These are phyloP conservation scores for Creontiades dilutus DNA, from an alignment of 2,888 invertebrate genomes.

Conservation along the genomic window DNA sequence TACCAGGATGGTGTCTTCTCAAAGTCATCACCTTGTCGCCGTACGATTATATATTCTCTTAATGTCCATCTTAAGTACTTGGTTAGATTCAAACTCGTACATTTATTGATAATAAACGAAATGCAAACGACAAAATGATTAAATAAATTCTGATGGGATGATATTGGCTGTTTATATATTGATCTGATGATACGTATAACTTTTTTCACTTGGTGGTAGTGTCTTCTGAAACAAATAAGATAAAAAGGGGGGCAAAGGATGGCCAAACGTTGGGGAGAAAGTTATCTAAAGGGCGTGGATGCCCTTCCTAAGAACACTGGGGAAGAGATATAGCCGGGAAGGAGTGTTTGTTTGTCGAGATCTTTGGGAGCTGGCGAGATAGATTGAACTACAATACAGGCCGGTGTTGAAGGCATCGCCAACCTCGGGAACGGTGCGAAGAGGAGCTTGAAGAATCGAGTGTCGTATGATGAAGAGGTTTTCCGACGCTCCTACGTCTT, in stretches of 20 bases:
- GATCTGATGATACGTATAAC: too few relatives aligned
- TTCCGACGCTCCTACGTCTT: background rate
- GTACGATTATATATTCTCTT: too few relatives aligned
- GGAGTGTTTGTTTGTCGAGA: slow-evolving; percentile 12
- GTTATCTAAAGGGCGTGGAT: background rate
- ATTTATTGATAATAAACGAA: too few relatives aligned
- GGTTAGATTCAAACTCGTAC: too few relatives aligned
- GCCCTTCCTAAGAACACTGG: background rate
- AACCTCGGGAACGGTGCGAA: background rate
- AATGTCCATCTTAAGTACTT: too few relatives aligned
- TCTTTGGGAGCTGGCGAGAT: background rate
- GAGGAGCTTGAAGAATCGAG: background rate
- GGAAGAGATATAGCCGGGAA: background rate
- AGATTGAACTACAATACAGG: slow-evolving; percentile 23
- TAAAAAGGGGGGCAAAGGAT: too few relatives aligned
- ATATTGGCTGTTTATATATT: too few relatives aligned
- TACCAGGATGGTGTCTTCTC: too few relatives aligned
- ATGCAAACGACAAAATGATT: too few relatives aligned
- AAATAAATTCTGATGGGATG: too few relatives aligned
- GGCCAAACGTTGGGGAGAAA: slow-evolving; percentile 9
- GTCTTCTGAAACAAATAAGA: background rate
- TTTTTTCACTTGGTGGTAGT: background rate
- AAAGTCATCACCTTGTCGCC: too few relatives aligned
- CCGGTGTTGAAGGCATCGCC: background rate
- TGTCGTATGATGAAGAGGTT: background rate